Evolutionary conservation across 2,888 invertebrate genomes (phyloP).

Genomic region (Tetragnatha montana): DNA sequence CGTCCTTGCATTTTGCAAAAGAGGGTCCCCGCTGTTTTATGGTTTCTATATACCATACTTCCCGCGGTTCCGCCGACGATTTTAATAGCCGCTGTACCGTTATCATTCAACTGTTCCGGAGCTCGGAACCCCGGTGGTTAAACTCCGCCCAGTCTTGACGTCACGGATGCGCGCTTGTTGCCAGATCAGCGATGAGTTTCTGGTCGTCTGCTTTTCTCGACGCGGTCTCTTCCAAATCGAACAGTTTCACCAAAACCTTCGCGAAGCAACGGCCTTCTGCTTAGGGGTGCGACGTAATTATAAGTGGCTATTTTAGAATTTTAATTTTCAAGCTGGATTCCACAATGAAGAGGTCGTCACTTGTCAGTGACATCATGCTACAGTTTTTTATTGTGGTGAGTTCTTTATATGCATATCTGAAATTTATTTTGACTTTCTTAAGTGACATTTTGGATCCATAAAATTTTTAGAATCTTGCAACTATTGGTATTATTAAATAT

Average conservation of each 20-base stretch:
- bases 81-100: constrained; percentile 23
- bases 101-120: constrained; percentile 7
- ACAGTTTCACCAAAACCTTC: not conserved
- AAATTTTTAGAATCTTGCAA: too few species aligned
- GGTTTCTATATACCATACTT: not conserved
- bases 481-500: too few species aligned
- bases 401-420: not conserved
- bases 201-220: not conserved
- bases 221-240: not conserved
- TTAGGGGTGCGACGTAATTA: not conserved
- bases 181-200: constrained; percentile 38
- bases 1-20: not conserved
- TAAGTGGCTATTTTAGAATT: not conserved
- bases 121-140: constrained; percentile 11
- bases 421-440: too few species aligned
- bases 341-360: constrained; percentile 49
- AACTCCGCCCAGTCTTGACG: constrained; percentile 53
- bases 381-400: constrained; percentile 66
- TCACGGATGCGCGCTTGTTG: constrained; percentile 46
- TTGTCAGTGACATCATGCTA: constrained; percentile 67
- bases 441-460: too few species aligned
- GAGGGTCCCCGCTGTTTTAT: not conserved
- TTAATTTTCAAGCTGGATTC: constrained; percentile 59
- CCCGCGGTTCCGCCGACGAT: constrained; percentile 8
- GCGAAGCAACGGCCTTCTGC: not conserved